Conservation (phyloP, 2,113 vertebrate genomes). For the Leptobrachium ailaonicum region DNA sequence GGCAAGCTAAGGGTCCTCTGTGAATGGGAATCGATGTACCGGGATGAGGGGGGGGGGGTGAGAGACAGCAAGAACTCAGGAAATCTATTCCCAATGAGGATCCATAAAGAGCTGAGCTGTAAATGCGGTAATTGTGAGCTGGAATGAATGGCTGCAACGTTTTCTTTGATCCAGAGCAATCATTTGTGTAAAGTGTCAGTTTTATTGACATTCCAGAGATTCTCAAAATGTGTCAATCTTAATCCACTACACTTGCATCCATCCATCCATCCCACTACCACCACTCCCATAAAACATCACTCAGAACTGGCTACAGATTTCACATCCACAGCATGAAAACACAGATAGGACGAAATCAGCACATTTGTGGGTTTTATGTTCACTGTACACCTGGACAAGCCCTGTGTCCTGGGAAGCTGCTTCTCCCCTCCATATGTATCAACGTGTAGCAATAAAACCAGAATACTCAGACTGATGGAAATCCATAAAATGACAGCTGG, state of each 20-base stretch:
- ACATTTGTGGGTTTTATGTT: too few species aligned
- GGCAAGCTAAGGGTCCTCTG: too few species aligned
- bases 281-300: neutral
- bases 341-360: neutral
- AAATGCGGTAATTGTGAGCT: conserved; percentile 8
- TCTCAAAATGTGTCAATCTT: conserved; percentile 52
- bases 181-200: conserved; percentile 48
- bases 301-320: neutral
- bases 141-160: neutral
- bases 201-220: conserved; percentile 48
- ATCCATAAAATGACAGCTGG: too few species aligned
- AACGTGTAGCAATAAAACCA: too few species aligned
- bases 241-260: conserved; percentile 20
- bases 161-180: conserved; percentile 45
- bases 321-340: conserved; percentile 4
- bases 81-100: conserved; percentile 38
- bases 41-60: too few species aligned
- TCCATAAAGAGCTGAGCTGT: conserved; percentile 1
- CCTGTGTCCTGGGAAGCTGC: too few species aligned
- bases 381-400: too few species aligned
- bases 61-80: neutral
- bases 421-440: too few species aligned
- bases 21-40: neutral
- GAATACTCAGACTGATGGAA: too few species aligned
- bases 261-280: neutral